Evolutionary conservation across 2,113 vertebrate species (phyloP), one percentile per base, ranked within the genome.

Genomic region (Chitala chitala): DNA sequence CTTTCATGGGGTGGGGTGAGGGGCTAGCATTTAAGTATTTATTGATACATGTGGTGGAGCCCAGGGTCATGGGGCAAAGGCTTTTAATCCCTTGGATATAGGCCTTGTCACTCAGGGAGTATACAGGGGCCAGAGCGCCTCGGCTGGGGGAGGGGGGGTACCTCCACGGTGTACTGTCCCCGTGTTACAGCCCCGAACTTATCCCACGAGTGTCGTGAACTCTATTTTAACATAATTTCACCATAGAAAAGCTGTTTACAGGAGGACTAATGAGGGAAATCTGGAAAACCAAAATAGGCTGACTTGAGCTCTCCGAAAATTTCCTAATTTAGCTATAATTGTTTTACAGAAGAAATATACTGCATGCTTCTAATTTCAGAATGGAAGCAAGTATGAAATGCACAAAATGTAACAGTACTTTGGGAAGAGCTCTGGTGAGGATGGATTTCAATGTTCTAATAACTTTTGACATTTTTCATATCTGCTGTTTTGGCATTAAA

Each of bases 41-140:
- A 81, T 82, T 82, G 79, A 83, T 83, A 83, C 80, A 76, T 81
- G 77, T 73, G 78, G 79, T 78, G 71, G 73, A 82, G 78, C 78
- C 75, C 77, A 50, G 54, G 70, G 74, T 79, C 56, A 12, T 59
- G 76, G 72, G 71, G 65, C 71, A 75, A 73, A 78, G 78, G 76
- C 80, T 77, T 80, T 73, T 76, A 76, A 72, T 69, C 51, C 74
- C 24, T 48, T 51, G 66, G 17, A 29, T 55, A 68, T 66, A 68
- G 65, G 1, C 77, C 54, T 56, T 9, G n/a, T 54, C 9, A 12
- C 71, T 79, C 54, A 51, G 51, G 58, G n/a, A 74, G 71, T 38
- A 73, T 76, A 31, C 36, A 33, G 40, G 61, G 26, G 56, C 4
- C 50, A 61, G 80, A 78, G 72, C 79, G 76, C 77, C 71, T 74